These are phyloP conservation scores for Furcifer pardalis DNA, from an alignment of 2,797 vertebrate genomes.

Conservation along the genomic window DNA sequence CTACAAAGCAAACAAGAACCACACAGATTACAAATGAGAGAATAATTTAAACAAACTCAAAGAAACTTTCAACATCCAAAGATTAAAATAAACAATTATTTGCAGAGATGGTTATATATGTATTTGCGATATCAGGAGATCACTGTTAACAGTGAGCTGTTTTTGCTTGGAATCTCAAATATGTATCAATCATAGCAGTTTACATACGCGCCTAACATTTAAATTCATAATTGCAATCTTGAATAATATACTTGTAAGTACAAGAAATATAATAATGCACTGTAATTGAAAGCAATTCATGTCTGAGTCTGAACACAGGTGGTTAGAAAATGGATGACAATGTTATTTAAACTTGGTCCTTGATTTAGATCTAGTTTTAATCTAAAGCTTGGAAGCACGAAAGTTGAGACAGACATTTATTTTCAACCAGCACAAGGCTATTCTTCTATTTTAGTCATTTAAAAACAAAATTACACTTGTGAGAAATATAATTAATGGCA, in stretches of 20 bases:
- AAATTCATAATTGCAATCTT: constrained; percentile 66
- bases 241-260: constrained; percentile 72
- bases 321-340: constrained; percentile 66
- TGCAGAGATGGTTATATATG: constrained; percentile 60
- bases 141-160: constrained; percentile 46
- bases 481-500: constrained; percentile 47
- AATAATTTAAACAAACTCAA: constrained; percentile 61
- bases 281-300: constrained; percentile 64
- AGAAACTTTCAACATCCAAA: constrained; percentile 68
- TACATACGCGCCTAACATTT: constrained; percentile 58
- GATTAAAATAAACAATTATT: constrained; percentile 59
- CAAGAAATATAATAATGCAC: constrained; percentile 72
- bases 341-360: constrained; percentile 74
- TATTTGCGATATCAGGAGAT: constrained; percentile 61
- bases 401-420: constrained; percentile 63
- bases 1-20: constrained; percentile 61
- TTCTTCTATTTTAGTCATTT: constrained; percentile 22
- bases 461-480: constrained; percentile 35
- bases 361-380: constrained; percentile 58
- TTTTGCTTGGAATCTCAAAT: constrained; percentile 49
- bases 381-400: constrained; percentile 69
- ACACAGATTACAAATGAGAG: constrained; percentile 54
- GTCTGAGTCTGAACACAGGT: constrained; percentile 64
- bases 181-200: constrained; percentile 54
- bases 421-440: constrained; percentile 58